phyloP scores from a whole-genome alignment of 2,797 vertebrate genomes.

The Leptodactylus fallax region DNA sequence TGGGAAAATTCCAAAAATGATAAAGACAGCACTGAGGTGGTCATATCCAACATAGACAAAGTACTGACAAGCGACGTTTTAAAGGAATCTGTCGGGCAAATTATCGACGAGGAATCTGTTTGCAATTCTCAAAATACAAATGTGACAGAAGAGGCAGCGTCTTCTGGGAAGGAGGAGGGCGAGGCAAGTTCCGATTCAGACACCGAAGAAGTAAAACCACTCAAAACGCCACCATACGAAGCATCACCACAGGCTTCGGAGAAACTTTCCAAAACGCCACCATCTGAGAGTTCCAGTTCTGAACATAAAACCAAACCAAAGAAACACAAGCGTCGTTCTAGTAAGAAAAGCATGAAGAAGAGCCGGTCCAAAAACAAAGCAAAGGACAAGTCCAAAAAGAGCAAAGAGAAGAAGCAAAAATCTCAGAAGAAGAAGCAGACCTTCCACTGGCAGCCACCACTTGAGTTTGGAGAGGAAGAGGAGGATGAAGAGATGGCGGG shows the following conservation, averaged over 20 bases:
- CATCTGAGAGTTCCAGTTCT: constrained; percentile 69
- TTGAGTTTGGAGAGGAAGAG: constrained; percentile 95
- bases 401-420: constrained; percentile 88
- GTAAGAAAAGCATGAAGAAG: constrained; percentile 79
- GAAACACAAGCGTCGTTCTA: constrained; percentile 80
- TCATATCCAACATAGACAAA: constrained; percentile 13
- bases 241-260: constrained; percentile 59
- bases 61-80: background rate
- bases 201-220: constrained; percentile 68
- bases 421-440: constrained; percentile 87
- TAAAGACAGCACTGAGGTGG: constrained; percentile 70
- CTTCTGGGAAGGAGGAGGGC: constrained; percentile 93
- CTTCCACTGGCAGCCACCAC: constrained; percentile 96
- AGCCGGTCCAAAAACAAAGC: constrained; percentile 74
- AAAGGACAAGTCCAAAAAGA: constrained; percentile 83
- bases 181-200: constrained; percentile 93
- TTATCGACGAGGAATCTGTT: constrained; percentile 57
- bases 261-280: constrained; percentile 65
- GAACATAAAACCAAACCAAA: constrained; percentile 74
- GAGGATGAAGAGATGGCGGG: constrained; percentile 83
- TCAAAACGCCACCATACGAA: constrained; percentile 69
- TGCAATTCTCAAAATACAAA: constrained; percentile 64
- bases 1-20: constrained; percentile 74
- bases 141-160: constrained; percentile 66
- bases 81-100: constrained; percentile 75